Evolutionary conservation across 30 jellyfish, hydroid and myxozoan genomes (phyloP).

Genomic region (Aurelia sp.): DNA sequence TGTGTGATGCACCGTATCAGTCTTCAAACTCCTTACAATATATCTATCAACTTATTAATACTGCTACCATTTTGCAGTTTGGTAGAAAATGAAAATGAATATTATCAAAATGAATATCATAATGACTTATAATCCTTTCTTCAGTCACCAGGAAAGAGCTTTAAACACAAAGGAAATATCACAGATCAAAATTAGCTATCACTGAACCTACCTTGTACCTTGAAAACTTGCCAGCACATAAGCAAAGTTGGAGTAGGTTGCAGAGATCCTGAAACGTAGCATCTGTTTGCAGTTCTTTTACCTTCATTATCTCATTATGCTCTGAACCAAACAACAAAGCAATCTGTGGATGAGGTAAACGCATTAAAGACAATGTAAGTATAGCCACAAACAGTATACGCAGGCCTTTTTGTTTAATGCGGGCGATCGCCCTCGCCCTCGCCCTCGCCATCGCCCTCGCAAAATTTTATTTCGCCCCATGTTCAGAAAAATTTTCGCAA

Average conservation of each 20-base stretch:
- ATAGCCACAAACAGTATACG: no score
- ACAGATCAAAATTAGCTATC: neutral
- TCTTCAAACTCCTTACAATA: no score
- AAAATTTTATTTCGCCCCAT: no score
- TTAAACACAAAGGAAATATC: neutral
- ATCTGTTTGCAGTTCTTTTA: conserved; percentile 16
- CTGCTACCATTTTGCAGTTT: no score
- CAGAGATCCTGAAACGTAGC: conserved; percentile 58
- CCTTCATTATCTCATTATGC: conserved; percentile 20
- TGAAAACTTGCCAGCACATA: conserved; percentile 62
- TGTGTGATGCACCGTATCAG: no score
- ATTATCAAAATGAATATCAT: neutral
- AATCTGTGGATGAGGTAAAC: conserved; percentile 20
- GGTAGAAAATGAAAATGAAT: neutral
- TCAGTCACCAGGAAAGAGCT: neutral
- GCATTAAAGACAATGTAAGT: neutral
- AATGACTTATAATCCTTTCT: neutral
- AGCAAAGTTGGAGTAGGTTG: conserved; percentile 56
- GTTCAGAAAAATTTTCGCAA: no score
- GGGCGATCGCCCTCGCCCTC: no score
- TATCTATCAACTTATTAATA: no score
- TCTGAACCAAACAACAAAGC: conserved; percentile 23
- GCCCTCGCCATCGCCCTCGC: no score
- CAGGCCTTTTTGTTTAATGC: no score
- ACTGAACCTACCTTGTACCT: conserved; percentile 49